Evolutionary conservation across 2,888 invertebrate species (phyloP).

Genomic region (Syrphus vitripennis): DNA sequence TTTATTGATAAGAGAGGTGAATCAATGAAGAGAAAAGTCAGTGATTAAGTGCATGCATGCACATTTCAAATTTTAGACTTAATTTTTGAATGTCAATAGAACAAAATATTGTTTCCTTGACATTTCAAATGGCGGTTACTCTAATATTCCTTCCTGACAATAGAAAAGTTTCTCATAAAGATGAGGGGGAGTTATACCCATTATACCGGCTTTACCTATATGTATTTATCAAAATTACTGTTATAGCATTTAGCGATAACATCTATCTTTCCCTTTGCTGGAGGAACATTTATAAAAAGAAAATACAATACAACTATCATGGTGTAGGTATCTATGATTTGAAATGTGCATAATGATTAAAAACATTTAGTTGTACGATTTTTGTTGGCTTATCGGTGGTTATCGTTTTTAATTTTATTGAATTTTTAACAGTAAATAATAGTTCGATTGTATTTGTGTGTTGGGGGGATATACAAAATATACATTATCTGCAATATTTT

Average conservation of each 20-base stretch:
- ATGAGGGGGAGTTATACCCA: constrained; percentile 9
- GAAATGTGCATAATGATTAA: constrained; percentile 55
- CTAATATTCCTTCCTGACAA: no score
- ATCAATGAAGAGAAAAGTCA: constrained; percentile 22
- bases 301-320: constrained; percentile 14
- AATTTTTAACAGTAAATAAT: constrained; percentile 12
- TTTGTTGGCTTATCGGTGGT: constrained; percentile 30
- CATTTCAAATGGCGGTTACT: neutral
- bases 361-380: constrained; percentile 28
- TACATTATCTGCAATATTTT: neutral
- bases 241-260: constrained; percentile 38
- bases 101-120: neutral
- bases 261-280: constrained; percentile 10
- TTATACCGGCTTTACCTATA: neutral
- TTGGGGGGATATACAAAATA: neutral
- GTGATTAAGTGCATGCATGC: constrained; percentile 52
- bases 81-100: neutral
- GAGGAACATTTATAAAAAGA: no score
- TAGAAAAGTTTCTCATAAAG: neutral
- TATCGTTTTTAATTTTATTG: constrained; percentile 8
- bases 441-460: neutral
- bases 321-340: constrained; percentile 30
- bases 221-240: neutral
- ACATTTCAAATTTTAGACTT: constrained; percentile 42
- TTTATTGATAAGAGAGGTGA: constrained; percentile 58